Evolutionary conservation across 2,888 invertebrate genomes (phyloP), one percentile per base, ranked within the genome.

Genomic region (Cephalotes varians): DNA sequence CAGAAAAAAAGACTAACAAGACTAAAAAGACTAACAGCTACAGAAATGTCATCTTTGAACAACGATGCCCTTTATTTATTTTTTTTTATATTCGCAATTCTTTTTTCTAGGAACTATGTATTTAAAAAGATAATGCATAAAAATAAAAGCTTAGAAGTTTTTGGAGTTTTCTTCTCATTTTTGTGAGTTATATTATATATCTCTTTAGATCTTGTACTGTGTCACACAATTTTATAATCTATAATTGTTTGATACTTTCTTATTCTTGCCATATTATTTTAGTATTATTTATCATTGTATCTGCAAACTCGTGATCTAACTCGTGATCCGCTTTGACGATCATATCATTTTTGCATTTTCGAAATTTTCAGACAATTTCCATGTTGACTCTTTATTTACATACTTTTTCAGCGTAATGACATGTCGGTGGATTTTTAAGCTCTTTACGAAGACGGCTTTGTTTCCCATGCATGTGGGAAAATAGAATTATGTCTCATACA

Each of bases 391-490:
- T 21, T 67, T 28, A n/a, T 15, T 67, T 64, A 62, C 18, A n/a
- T 7, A n/a, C n/a, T 67, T 77, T 44, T 56, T 6, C 54, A 77
- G 31, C 54, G 28, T 28, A 49, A 37, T 2, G n/a, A 44, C 21
- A 21, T 12, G n/a, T 34, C 37, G 34, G 21, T 40, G 54, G 28
- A 44, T 54, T 69, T 77, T 69, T 44, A 69, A 69, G 21, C 25
- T 49, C 21, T 49, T 34, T 18, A 34, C 10, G 15, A 34, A 21
- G 54, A 34, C 31, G 31, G 31, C 21, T 56, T 77, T 7, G 15
- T 28, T 56, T 77, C 10, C 31, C 5, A 67, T 67, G 74, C 25
- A 37, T 28, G 37, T 37, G 56, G n/a, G 21, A 77, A 69, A 77
- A 69, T 18, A 67, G 31, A 31, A 44, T 54, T 28, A 31, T n/a